Percentiles rank a stretch among this genome's conserved stretches.
phyloP scores from a whole-genome alignment of 2,797 vertebrate genomes.

The Hirundo rustica region DNA sequence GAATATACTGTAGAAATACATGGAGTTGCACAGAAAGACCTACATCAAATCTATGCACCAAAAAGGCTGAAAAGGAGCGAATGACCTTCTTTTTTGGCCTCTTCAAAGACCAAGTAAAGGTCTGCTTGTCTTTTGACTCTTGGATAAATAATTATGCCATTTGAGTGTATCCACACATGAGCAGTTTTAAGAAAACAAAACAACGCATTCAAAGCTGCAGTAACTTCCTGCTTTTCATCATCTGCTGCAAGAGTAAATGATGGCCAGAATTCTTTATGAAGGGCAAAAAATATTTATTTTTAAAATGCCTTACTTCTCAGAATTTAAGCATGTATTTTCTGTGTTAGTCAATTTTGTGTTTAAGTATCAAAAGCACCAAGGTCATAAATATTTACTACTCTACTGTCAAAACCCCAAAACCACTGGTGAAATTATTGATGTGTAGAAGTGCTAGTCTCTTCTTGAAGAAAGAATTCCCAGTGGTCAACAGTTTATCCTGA shows the following conservation, averaged over 20 bases:
- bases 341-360: not conserved
- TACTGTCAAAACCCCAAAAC: not conserved
- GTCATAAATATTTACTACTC: not conserved
- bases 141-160: not conserved
- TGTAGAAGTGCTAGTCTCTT: not conserved
- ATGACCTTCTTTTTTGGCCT: not conserved
- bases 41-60: not conserved
- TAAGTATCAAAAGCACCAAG: not conserved
- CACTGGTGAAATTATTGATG: not conserved
- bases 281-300: not conserved
- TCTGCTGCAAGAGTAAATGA: not conserved
- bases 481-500: not conserved
- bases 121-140: not conserved
- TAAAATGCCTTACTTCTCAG: not conserved
- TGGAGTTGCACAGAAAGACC: not conserved
- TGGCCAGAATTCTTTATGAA: not conserved
- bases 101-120: not conserved
- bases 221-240: not conserved
- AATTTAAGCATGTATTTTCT: not conserved
- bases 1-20: not conserved
- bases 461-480: not conserved
- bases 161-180: fast-evolving
- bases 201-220: not conserved
- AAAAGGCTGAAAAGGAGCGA: not conserved
- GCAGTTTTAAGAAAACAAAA: constrained; percentile 1